Evolutionary conservation across 2,797 vertebrate genomes (phyloP).

Genomic region (Acrocephalus scirpaceus): DNA sequence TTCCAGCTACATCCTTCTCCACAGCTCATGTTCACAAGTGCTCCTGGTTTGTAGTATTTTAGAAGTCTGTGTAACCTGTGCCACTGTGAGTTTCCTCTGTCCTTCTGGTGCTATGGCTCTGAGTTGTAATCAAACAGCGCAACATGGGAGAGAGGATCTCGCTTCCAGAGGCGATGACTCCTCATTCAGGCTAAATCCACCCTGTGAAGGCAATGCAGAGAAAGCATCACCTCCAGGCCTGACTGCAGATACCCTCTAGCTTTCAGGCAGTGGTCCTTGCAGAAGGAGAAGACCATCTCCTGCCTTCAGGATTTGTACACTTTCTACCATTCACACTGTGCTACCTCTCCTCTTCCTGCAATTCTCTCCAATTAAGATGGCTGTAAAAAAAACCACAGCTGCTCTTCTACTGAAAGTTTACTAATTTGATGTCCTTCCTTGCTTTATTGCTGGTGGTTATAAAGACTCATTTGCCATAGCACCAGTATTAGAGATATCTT

Average conservation of each 20-base stretch:
- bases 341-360: not conserved
- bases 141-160: not conserved
- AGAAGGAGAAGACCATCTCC: not conserved
- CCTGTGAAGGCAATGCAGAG: not conserved
- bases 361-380: not conserved
- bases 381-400: not conserved
- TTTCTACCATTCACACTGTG: accelerated
- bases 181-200: not conserved
- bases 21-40: not conserved
- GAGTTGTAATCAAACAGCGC: not conserved
- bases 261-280: not conserved
- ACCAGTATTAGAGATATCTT: not conserved
- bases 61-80: not conserved
- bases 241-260: not conserved
- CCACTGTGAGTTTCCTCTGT: not conserved
- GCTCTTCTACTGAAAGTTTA: not conserved
- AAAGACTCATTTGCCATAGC: not conserved
- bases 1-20: not conserved
- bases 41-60: not conserved
- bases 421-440: not conserved
- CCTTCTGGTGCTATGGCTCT: not conserved
- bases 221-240: not conserved
- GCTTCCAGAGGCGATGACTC: accelerated
- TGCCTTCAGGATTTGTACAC: not conserved
- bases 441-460: not conserved